Evolutionary conservation across 2,797 vertebrate genomes (phyloP).

Genomic region (Valencia hispanica): DNA sequence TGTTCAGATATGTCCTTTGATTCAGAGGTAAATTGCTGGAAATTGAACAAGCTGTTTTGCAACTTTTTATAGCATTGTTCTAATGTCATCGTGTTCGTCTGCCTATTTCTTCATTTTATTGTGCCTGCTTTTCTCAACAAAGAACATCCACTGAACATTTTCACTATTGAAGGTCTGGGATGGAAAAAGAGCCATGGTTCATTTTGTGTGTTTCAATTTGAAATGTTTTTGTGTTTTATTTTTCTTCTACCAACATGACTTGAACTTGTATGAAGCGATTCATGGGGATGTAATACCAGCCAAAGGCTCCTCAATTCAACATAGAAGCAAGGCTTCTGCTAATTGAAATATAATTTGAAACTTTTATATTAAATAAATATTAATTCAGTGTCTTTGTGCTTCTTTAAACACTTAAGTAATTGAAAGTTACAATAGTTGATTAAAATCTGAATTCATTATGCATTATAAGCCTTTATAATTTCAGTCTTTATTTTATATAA

Average conservation of each 20-base stretch:
- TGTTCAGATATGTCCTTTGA: conserved; percentile 17
- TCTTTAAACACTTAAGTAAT: background rate
- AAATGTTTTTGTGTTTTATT: background rate
- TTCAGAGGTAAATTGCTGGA: conserved; percentile 21
- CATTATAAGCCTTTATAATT: background rate
- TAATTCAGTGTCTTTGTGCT: background rate
- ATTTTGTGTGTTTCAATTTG: background rate
- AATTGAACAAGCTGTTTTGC: conserved; percentile 19
- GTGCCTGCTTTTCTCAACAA: background rate
- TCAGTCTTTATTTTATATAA: background rate
- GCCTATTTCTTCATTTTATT: conserved; percentile 2
- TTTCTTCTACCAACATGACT: background rate
- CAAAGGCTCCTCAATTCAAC: background rate
- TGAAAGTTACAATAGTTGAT: background rate
- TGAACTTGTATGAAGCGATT: background rate
- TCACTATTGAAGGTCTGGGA: background rate
- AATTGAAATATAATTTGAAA: background rate
- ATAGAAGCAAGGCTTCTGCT: background rate
- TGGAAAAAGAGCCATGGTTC: background rate
- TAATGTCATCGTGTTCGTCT: background rate
- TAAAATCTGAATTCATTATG: background rate
- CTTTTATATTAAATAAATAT: background rate
- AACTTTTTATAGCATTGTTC: conserved; percentile 14
- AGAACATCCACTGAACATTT: conserved; percentile 5
- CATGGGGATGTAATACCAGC: background rate